phyloP scores from a whole-genome alignment of 2,113 vertebrate species.

The Lophura nycthemera region DNA sequence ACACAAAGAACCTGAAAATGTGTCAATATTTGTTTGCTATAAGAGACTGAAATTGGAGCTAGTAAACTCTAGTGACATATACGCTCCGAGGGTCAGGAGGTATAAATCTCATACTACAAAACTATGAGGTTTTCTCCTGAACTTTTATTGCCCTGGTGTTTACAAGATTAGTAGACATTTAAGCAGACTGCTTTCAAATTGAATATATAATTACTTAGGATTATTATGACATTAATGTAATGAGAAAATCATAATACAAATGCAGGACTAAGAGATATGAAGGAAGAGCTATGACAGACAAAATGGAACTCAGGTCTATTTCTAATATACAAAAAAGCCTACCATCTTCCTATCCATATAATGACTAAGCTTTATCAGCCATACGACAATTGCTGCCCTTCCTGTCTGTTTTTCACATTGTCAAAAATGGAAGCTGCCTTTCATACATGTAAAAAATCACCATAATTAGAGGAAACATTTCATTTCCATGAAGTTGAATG shows the following conservation, averaged over 20 bases:
- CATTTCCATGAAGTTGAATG: conserved; percentile 69
- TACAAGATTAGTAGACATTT: not conserved
- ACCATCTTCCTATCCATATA: not conserved
- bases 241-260: not conserved
- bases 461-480: conserved; percentile 84
- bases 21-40: not conserved
- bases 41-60: not conserved
- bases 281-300: not conserved
- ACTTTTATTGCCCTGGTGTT: not conserved
- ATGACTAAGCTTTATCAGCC: not conserved
- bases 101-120: not conserved
- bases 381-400: not conserved
- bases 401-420: not conserved
- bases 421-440: conserved; percentile 56
- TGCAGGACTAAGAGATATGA: not conserved
- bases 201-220: not conserved
- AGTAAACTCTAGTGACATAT: not conserved
- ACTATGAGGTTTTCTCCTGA: not conserved
- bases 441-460: conserved; percentile 72
- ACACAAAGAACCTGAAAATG: not conserved
- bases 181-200: not conserved
- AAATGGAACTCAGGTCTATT: not conserved
- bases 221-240: not conserved
- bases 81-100: not conserved
- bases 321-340: not conserved